phyloP scores from a whole-genome alignment of 1,140 invertebrate species.

The Lanistes nyassanus region DNA sequence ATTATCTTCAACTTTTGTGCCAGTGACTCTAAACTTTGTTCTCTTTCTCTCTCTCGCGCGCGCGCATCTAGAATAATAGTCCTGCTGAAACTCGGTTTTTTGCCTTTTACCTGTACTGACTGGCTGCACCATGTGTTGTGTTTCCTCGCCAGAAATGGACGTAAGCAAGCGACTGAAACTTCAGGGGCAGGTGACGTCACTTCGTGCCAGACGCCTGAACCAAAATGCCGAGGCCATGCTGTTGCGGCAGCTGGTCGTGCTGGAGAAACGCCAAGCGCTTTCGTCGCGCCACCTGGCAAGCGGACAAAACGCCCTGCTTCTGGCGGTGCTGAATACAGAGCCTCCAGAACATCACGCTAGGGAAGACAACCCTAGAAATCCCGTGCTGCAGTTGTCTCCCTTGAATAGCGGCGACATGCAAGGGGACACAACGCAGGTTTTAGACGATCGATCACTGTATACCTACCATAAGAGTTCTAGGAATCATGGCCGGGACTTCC shows the following conservation, averaged over 20 bases:
- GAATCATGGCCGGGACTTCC: neutral
- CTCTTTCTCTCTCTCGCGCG: too few species aligned
- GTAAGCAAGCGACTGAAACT: neutral
- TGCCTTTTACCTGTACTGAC: too few species aligned
- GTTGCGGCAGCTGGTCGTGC: neutral
- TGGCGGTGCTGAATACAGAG: neutral
- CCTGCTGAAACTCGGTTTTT: too few species aligned
- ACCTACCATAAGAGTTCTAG: neutral
- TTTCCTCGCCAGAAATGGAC: neutral
- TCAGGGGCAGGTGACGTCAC: constrained; percentile 7
- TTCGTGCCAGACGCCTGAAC: constrained; percentile 24
- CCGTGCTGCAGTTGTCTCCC: neutral
- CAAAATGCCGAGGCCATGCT: constrained; percentile 17
- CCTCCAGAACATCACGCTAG: neutral
- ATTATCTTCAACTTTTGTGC: too few species aligned
- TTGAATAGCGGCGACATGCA: neutral
- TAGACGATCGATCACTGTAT: too few species aligned
- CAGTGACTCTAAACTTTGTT: too few species aligned
- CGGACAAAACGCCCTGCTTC: constrained; percentile 10
- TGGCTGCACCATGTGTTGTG: neutral
- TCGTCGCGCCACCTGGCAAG: neutral
- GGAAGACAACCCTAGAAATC: neutral
- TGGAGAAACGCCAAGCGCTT: constrained; percentile 8
- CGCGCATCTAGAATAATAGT: too few species aligned
- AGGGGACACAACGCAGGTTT: neutral